phyloP scores from a whole-genome alignment of 2,113 vertebrate species.

The Rhinopomastus cyanomelas region DNA sequence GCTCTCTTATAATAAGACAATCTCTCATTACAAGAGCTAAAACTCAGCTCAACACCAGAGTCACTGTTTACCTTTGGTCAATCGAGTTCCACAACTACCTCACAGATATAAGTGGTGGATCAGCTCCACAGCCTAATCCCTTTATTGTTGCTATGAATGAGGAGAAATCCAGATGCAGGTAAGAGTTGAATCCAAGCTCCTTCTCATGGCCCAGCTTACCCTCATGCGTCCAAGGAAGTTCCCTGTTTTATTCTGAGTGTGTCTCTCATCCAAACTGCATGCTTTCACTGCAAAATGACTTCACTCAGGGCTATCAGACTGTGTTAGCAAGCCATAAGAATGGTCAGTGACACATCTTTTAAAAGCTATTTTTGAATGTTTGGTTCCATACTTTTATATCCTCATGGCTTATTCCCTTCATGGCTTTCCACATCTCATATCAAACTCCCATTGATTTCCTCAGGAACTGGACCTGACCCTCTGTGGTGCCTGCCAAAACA shows the following conservation, averaged over 20 bases:
- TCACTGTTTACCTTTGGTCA: background rate
- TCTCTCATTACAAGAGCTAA: background rate
- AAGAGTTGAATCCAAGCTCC: background rate
- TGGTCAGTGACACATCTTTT: background rate
- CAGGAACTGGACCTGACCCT: background rate
- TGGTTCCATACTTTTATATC: constrained; percentile 15
- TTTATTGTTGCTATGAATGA: background rate
- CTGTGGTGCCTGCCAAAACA: constrained; percentile 13
- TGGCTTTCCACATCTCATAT: constrained; percentile 10
- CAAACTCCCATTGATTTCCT: constrained; percentile 37
- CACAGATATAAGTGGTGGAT: background rate
- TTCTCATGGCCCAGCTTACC: background rate
- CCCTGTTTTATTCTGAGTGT: background rate
- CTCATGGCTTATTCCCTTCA: background rate
- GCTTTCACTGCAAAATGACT: background rate
- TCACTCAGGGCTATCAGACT: background rate
- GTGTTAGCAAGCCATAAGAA: constrained; percentile 21
- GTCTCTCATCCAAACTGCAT: background rate
- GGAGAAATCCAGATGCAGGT: background rate
- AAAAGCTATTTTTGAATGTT: constrained; percentile 7
- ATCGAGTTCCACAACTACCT: background rate
- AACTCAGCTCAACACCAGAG: background rate
- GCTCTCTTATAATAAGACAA: background rate
- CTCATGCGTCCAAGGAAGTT: background rate
- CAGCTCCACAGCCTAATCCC: background rate